Evolutionary conservation across 2,888 invertebrate species (phyloP).

Genomic region (Trissolcus japonicus): DNA sequence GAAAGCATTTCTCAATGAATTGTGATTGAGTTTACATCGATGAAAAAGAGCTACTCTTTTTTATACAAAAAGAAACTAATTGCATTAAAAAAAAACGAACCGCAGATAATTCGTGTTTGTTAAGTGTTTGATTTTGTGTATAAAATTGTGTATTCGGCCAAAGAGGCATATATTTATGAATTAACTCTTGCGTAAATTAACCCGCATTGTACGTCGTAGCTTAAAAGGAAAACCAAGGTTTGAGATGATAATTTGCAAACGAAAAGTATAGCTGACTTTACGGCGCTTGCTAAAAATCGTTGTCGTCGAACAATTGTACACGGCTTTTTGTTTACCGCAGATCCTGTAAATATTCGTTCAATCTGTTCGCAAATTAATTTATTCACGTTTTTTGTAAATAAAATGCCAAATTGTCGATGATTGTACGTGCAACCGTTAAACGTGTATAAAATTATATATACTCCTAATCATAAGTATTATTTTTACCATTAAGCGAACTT

Average conservation of each 20-base stretch:
- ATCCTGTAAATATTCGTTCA: conserved; percentile 46
- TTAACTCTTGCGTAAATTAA: conserved; percentile 55
- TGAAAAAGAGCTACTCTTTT: conserved; percentile 27
- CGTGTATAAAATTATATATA: conserved; percentile 46
- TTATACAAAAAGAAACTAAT: too few relatives aligned
- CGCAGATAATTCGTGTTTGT: conserved; percentile 27
- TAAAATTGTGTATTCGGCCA: conserved; percentile 45
- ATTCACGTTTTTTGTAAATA: conserved; percentile 41
- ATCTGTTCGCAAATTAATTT: conserved; percentile 42
- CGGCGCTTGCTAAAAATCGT: conserved; percentile 44
- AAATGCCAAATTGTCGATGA: conserved; percentile 42
- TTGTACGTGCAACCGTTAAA: conserved; percentile 27
- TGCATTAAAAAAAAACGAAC: conserved; percentile 15
- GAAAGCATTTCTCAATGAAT: conserved; percentile 57
- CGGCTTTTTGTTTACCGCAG: conserved; percentile 12
- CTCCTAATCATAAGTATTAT: conserved; percentile 49
- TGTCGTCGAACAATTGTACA: conserved; percentile 36
- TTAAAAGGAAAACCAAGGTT: conserved; percentile 25
- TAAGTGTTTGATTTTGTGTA: conserved; percentile 1
- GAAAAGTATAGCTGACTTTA: conserved; percentile 16
- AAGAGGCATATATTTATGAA: conserved; percentile 63
- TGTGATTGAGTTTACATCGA: conserved; percentile 74
- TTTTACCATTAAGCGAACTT: conserved; percentile 41
- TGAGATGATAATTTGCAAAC: conserved; percentile 7
- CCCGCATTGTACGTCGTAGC: conserved; percentile 55